phyloP scores from a whole-genome alignment of 2,888 invertebrate species.

The Pteria penguin region DNA sequence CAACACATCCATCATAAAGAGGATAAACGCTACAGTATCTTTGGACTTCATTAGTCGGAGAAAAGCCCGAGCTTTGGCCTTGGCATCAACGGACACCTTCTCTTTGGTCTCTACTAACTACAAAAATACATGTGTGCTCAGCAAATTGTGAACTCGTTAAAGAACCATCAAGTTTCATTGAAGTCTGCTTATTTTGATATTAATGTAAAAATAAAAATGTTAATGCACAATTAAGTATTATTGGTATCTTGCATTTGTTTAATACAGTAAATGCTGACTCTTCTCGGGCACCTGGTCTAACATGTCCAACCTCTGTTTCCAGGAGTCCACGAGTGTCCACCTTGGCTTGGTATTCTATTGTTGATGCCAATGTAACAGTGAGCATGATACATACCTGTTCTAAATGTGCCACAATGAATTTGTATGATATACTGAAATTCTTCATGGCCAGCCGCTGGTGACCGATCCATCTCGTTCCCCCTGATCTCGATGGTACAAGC shows the following conservation, averaged over 20 bases:
- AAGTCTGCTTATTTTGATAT: too few relatives aligned
- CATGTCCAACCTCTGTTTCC: too few relatives aligned
- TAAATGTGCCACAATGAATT: background rate
- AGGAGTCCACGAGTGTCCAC: too few relatives aligned
- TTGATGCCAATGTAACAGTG: too few relatives aligned
- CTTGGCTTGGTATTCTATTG: too few relatives aligned
- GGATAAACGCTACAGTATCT: conserved; percentile 22
- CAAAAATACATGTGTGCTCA: background rate
- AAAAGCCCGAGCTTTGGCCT: conserved; percentile 34
- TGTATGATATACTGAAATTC: background rate
- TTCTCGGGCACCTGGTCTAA: too few relatives aligned
- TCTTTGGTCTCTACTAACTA: conserved; percentile 20
- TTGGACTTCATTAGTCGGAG: conserved; percentile 34
- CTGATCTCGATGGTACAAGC: background rate
- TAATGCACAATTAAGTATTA: too few relatives aligned
- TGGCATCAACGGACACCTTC: conserved; percentile 31
- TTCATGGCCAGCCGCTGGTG: background rate
- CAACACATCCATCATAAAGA: conserved; percentile 36
- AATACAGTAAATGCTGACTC: too few relatives aligned
- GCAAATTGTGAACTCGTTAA: background rate
- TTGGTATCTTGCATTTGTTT: too few relatives aligned
- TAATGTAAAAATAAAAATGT: too few relatives aligned
- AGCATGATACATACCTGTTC: conserved; percentile 3
- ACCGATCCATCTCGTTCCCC: conserved; percentile 4
- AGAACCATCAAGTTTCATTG: too few relatives aligned